These are phyloP conservation scores for Carassius carassius DNA, from an alignment of 2,113 vertebrate genomes.

Conservation along the genomic window DNA sequence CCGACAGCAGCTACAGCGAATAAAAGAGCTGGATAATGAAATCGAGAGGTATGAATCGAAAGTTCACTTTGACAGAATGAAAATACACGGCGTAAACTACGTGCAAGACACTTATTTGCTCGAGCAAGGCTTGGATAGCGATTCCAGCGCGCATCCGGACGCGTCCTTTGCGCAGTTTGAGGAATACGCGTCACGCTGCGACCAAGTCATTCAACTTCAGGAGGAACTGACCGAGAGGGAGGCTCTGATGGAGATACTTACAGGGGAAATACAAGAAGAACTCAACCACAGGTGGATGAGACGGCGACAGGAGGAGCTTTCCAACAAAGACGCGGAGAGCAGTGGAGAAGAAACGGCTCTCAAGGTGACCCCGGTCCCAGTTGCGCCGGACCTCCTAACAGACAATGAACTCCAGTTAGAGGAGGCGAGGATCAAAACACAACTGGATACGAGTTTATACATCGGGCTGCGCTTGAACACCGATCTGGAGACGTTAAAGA, in stretches of 20 bases:
- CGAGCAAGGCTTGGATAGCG: constrained; percentile 66
- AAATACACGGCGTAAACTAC: constrained; percentile 90
- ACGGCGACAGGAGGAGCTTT: constrained; percentile 80
- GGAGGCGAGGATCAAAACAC: constrained; percentile 85
- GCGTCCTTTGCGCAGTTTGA: constrained; percentile 73
- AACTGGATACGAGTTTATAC: constrained; percentile 92
- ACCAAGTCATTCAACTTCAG: constrained; percentile 83
- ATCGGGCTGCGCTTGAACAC: constrained; percentile 89
- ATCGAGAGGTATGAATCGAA: constrained; percentile 90
- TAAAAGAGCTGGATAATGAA: constrained; percentile 88
- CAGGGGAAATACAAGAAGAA: constrained; percentile 89
- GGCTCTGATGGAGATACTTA: constrained; percentile 85
- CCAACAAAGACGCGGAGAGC: constrained; percentile 66
- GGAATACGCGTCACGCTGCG: constrained; percentile 78
- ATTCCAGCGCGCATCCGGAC: constrained; percentile 18
- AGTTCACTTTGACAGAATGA: constrained; percentile 88
- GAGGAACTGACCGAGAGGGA: constrained; percentile 86
- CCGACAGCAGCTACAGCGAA: constrained; percentile 91
- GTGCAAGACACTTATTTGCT: constrained; percentile 95
- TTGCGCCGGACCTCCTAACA: constrained; percentile 51
- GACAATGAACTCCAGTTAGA: constrained; percentile 79
- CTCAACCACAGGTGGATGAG: constrained; percentile 92
- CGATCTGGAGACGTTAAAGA: constrained; percentile 83
- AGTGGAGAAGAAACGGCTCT: constrained; percentile 59
- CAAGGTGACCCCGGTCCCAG: constrained; percentile 26